A percentile compares a stretch with the other conserved stretches of the same genome.
phyloP scores from a whole-genome alignment of 2,797 vertebrate species.

The Acipenser transmontanus region DNA sequence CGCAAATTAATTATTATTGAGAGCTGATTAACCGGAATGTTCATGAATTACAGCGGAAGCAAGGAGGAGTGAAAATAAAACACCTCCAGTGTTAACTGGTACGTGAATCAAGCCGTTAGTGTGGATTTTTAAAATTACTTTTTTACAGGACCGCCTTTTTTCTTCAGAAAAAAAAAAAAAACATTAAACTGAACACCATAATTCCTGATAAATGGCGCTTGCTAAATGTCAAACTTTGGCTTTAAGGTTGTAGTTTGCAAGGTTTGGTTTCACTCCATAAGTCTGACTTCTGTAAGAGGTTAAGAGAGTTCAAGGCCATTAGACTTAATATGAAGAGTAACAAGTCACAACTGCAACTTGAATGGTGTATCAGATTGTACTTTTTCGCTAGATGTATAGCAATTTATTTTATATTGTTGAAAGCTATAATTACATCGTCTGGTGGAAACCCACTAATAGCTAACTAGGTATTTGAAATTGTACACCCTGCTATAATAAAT shows the following conservation, averaged over 20 bases:
- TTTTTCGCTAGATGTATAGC: neutral
- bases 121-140: no score
- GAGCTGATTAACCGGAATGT: no score
- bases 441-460: conserved; percentile 20
- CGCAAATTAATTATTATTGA: no score
- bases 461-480: conserved; percentile 17
- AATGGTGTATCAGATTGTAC: neutral
- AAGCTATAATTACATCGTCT: conserved; percentile 27
- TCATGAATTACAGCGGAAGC: no score
- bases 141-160: no score
- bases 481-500: conserved; percentile 18
- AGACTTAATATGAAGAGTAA: neutral
- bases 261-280: neutral
- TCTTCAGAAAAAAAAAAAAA: neutral
- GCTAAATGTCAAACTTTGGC: no score
- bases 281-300: neutral
- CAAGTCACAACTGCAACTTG: neutral
- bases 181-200: neutral
- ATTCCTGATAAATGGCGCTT: neutral
- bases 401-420: conserved; percentile 23
- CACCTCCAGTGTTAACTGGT: no score
- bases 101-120: no score
- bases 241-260: neutral
- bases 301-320: neutral
- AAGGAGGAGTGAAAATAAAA: no score